Conservation (phyloP, 1,140 invertebrate genomes). For the Drosophila ironensis region DNA sequence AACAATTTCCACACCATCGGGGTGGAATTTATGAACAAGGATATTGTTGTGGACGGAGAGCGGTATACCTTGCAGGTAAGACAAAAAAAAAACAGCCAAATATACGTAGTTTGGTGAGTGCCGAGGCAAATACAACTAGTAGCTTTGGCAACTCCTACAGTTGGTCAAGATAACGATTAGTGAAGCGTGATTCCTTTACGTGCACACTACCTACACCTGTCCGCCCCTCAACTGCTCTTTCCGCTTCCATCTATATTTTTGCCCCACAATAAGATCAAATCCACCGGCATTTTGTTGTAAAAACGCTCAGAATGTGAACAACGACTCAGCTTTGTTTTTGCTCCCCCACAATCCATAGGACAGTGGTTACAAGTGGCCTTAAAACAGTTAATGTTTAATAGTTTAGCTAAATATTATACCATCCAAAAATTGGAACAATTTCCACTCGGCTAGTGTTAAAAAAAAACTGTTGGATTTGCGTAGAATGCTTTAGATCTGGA, state of each 20-base stretch:
- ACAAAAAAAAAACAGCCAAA: too few relatives aligned
- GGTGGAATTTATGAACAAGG: slow-evolving; percentile 96
- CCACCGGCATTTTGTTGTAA: slow-evolving; percentile 27
- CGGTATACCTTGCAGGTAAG: slow-evolving; percentile 92
- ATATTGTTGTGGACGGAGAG: slow-evolving; percentile 91
- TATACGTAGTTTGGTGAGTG: too few relatives aligned
- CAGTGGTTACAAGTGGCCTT: background rate
- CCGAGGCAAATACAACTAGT: too few relatives aligned
- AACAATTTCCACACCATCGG: slow-evolving; percentile 97
- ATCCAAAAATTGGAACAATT: background rate
- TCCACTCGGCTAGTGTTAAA: too few relatives aligned
- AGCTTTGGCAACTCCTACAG: slow-evolving; percentile 1
- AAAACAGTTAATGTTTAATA: background rate
- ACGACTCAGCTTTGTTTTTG: slow-evolving; percentile 44
- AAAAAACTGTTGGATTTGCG: too few relatives aligned
- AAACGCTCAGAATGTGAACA: slow-evolving; percentile 28
- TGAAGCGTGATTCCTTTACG: slow-evolving; percentile 12
- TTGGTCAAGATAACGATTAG: slow-evolving; percentile 19
- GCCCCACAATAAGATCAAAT: slow-evolving; percentile 3
- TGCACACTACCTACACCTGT: background rate
- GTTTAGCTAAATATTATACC: background rate
- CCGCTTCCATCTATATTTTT: background rate
- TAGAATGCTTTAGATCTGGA: too few relatives aligned
- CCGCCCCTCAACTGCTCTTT: background rate
- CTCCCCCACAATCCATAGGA: background rate